These are phyloP conservation scores for Brachylomia viminalis DNA, from an alignment of 2,888 invertebrate genomes.

Conservation along the genomic window DNA sequence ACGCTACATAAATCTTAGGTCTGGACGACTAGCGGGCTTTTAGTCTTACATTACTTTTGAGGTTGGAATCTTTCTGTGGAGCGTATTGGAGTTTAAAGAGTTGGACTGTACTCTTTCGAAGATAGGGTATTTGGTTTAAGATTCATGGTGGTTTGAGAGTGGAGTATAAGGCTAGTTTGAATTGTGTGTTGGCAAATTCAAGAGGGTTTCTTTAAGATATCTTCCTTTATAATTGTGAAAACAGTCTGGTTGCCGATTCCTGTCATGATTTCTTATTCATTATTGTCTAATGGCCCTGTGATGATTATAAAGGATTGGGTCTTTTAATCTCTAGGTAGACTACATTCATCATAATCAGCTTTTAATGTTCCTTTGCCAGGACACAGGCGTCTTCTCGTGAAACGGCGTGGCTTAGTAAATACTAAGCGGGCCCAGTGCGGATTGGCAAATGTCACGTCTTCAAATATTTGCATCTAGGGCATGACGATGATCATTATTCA, in stretches of 20 bases:
- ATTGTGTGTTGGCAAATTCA: neutral
- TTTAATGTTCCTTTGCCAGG: neutral
- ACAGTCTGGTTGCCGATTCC: neutral
- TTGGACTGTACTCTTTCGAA: slow-evolving; percentile 19
- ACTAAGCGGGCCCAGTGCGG: neutral
- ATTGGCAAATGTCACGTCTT: neutral
- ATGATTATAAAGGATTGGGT: neutral
- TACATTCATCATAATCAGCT: neutral
- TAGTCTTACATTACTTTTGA: slow-evolving; percentile 62
- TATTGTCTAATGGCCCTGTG: neutral
- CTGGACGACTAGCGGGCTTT: slow-evolving; percentile 63
- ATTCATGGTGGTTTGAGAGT: slow-evolving; percentile 16
- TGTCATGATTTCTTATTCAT: neutral
- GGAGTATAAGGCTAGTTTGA: neutral
- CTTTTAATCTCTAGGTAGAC: neutral
- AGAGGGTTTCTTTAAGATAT: neutral
- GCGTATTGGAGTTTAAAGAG: slow-evolving; percentile 49
- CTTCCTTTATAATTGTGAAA: neutral
- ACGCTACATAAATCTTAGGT: slow-evolving; percentile 71
- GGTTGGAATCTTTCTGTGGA: slow-evolving; percentile 54
- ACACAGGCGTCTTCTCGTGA: neutral
- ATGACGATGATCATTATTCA: neutral
- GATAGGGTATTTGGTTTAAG: slow-evolving; percentile 11
- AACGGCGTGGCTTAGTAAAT: neutral
- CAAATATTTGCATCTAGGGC: neutral